Conservation (phyloP, 1,140 invertebrate genomes). For the Bacillus rossius region DNA sequence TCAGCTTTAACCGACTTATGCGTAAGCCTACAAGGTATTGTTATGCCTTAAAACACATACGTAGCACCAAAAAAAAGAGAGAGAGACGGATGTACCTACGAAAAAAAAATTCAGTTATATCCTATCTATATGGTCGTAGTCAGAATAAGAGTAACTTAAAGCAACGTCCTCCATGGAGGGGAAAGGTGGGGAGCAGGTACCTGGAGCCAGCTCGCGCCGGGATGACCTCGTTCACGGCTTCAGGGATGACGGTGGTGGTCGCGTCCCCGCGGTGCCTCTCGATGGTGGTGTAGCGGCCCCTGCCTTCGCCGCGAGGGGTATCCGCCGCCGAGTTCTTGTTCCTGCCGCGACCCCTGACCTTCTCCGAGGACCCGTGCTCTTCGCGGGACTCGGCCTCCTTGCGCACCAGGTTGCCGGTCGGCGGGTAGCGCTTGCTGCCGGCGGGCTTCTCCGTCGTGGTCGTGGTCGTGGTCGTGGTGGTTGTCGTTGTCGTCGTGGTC, state of each 20-base stretch:
- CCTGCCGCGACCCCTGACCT: conserved; percentile 32
- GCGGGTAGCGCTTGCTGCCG: conserved; percentile 18
- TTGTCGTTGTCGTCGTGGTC: conserved; percentile 29
- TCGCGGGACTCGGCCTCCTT: neutral
- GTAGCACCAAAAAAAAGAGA: too few relatives aligned
- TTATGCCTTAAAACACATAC: too few relatives aligned
- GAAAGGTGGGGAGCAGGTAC: too few relatives aligned
- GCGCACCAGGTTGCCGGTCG: neutral
- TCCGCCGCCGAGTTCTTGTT: conserved; percentile 39
- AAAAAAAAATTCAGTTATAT: too few relatives aligned
- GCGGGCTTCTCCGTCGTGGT: conserved; percentile 16
- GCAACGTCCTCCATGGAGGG: too few relatives aligned
- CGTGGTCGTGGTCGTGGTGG: conserved; percentile 26
- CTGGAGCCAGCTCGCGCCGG: conserved; percentile 41
- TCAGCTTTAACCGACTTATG: too few relatives aligned
- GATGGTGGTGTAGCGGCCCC: conserved; percentile 50
- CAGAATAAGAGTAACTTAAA: too few relatives aligned
- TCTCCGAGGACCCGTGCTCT: neutral
- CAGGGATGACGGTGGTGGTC: conserved; percentile 34
- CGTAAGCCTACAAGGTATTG: too few relatives aligned
- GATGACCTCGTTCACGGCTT: conserved; percentile 61
- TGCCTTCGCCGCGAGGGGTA: neutral
- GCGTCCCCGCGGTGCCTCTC: conserved; percentile 49
- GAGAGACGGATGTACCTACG: too few relatives aligned
- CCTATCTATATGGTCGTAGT: too few relatives aligned